phyloP scores from a whole-genome alignment of 2,113 vertebrate genomes.

The Lepidothrix coronata region DNA sequence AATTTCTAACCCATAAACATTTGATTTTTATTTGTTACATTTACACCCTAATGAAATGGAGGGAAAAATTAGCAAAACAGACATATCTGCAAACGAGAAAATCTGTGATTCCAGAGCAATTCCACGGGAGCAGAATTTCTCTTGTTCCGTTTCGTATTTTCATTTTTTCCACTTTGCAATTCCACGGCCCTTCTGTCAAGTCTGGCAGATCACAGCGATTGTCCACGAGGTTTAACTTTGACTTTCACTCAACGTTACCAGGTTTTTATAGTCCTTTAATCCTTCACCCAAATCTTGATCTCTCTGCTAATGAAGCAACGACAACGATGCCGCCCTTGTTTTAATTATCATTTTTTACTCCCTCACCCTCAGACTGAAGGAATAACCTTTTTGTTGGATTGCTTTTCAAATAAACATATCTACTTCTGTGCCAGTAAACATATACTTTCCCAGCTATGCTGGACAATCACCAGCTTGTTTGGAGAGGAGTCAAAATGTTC shows the following conservation, averaged over 20 bases:
- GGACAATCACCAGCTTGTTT: neutral
- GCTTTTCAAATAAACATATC: neutral
- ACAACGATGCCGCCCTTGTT: neutral
- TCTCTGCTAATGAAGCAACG: neutral
- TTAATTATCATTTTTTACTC: neutral
- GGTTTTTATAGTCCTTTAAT: neutral
- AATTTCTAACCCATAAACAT: neutral
- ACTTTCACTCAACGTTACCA: neutral
- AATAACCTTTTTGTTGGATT: neutral
- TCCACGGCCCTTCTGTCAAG: neutral
- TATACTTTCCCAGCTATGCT: neutral
- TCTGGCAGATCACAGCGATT: neutral
- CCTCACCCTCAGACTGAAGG: neutral
- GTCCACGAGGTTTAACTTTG: neutral
- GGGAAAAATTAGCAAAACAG: neutral
- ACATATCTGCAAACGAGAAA: neutral
- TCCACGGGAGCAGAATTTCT: neutral
- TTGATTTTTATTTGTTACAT: neutral
- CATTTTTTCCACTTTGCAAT: neutral
- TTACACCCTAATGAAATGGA: neutral
- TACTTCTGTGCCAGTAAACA: neutral
- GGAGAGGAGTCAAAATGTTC: neutral
- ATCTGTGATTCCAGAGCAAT: neutral
- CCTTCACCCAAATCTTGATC: neutral
- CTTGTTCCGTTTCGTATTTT: neutral